phyloP scores from a whole-genome alignment of 2,888 invertebrate genomes.

The Drosophila cracens region DNA sequence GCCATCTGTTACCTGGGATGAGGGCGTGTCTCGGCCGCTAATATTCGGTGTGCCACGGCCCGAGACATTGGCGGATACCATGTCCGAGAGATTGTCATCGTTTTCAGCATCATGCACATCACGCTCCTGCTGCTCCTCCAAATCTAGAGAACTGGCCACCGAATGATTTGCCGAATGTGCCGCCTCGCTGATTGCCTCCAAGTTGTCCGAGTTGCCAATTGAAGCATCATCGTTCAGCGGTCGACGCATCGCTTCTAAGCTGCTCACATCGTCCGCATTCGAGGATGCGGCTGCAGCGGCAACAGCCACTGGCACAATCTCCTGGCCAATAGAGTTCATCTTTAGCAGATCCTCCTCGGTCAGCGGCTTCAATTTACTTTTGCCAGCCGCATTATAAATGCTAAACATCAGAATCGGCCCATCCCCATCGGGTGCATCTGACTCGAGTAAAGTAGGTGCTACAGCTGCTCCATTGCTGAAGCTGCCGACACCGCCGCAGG shows the following conservation, averaged over 20 bases:
- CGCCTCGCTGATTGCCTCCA: conserved; percentile 97
- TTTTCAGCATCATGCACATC: conserved; percentile 87
- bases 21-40: conserved; percentile 97
- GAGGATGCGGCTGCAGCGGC: conserved; percentile 52
- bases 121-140: conserved; percentile 89
- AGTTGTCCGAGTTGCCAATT: conserved; percentile 95
- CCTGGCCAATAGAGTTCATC: conserved; percentile 84
- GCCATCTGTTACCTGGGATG: conserved; percentile 95
- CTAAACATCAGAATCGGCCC: conserved; percentile 90
- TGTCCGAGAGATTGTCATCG: conserved; percentile 97
- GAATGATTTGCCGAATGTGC: conserved; percentile 94
- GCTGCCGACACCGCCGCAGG: conserved; percentile 41
- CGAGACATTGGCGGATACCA: conserved; percentile 97
- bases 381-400: conserved; percentile 87
- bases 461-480: conserved; percentile 30
- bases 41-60: conserved; percentile 97
- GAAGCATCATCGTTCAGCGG: conserved; percentile 93
- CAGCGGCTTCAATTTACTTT: conserved; percentile 89
- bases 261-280: conserved; percentile 75
- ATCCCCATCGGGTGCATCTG: conserved; percentile 50
- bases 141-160: conserved; percentile 94
- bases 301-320: conserved; percentile 54
- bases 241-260: conserved; percentile 81
- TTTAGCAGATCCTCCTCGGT: conserved; percentile 88
- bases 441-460: neutral